Base-by-base conservation (phyloP, 2,113 vertebrate genomes). In the Tiliqua scincoides region DNA sequence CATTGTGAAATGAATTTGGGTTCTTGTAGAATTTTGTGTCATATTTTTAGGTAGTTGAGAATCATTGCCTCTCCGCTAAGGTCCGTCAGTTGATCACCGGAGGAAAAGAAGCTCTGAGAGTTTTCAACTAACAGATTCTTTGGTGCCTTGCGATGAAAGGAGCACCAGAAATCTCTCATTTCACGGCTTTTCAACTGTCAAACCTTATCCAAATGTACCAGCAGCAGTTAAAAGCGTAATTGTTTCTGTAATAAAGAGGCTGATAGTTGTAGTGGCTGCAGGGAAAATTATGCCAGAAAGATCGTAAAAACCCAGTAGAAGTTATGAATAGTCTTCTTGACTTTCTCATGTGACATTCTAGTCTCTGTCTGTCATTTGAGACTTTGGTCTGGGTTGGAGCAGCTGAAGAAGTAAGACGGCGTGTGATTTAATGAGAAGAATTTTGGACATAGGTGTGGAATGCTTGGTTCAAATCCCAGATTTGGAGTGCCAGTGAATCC, bases 111-210 rank as follows among this genome's bases (percentile, higher is more conserved):
- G 35, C 91, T 87, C 70, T 83, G 75, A 70, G 81, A 88, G 57
- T 78, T 68, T n/a, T 12, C 72, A 81, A 71, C 78, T 86, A 83
- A 72, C 48, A 77, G 59, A 80, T 77, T 73, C 32, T 65, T 84
- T 6, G 20, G 25, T 89, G 85, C 90, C 88, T 88, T 86, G 74
- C 79, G 81, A 79, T 88, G 82, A 91, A 91, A 88, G 85, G 79
- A 25, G 83, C 62, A 67, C 12, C 52, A 65, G 15, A 25, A 40
- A 79, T 59, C 63, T 61, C 48, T 78, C 7, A 77, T 77, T 77
- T 89, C 65, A 91, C 37, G 68, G 10, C 62, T 40, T 89, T 85
- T 86, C 61, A 30, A 84, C 87, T 91, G 76, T 91, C 84, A 89
- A 78, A 87, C 85, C 59, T 88, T 52, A 88, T 84, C 71, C 71